These are phyloP conservation scores for Nothoprocta pentlandii DNA, from an alignment of 2,113 vertebrate species.

Conservation along the genomic window DNA sequence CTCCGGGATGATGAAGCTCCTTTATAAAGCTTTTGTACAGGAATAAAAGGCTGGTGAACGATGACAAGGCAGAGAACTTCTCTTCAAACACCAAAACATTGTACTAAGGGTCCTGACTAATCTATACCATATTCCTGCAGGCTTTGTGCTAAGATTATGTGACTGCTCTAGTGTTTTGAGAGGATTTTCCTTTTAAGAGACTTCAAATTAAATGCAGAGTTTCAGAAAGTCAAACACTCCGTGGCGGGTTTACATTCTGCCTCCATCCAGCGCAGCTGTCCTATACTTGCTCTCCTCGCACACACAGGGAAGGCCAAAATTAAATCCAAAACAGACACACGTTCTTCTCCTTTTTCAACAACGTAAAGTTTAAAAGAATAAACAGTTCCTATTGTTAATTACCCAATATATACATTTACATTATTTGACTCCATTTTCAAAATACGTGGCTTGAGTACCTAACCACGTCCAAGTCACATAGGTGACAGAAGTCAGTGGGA, in stretches of 20 bases:
- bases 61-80: not conserved
- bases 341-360: not conserved
- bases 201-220: slow-evolving; percentile 9
- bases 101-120: not conserved
- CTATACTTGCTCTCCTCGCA: not conserved
- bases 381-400: slow-evolving; percentile 28
- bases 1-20: not conserved
- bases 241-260: not conserved
- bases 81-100: not conserved
- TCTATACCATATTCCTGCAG: not conserved
- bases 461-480: not conserved
- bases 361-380: slow-evolving; percentile 11
- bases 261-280: slow-evolving; percentile 4
- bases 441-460: not conserved
- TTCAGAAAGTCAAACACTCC: slow-evolving; percentile 9
- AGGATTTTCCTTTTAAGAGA: slow-evolving; percentile 12
- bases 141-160: not conserved
- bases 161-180: not conserved
- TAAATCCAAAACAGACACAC: not conserved
- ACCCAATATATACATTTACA: not conserved
- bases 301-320: not conserved
- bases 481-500: slow-evolving; percentile 43
- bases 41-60: not conserved
- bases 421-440: slow-evolving; percentile 26
- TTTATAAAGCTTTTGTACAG: not conserved